phyloP scores from a whole-genome alignment of 1,140 invertebrate genomes.

The Sitodiplosis mosellana region DNA sequence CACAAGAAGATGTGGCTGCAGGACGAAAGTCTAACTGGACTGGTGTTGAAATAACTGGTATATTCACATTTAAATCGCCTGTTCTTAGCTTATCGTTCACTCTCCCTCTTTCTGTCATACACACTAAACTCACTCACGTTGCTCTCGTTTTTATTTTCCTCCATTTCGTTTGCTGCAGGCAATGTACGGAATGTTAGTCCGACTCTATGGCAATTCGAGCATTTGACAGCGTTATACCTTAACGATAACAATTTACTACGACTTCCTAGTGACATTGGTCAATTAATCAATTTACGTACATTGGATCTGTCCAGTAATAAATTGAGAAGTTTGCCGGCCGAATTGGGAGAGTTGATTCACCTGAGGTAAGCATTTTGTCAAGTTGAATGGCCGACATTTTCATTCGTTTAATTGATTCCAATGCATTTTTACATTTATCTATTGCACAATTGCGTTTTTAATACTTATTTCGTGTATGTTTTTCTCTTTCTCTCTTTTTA shows the following conservation, averaged over 20 bases:
- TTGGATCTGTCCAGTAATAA: conserved; percentile 91
- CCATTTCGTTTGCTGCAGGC: conserved; percentile 34
- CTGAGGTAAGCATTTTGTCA: conserved; percentile 42
- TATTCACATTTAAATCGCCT: too few species aligned
- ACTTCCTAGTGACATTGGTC: conserved; percentile 74
- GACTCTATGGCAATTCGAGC: conserved; percentile 71
- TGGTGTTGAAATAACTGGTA: conserved; percentile 52
- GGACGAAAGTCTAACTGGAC: conserved; percentile 83
- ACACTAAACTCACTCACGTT: too few species aligned
- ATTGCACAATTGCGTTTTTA: not conserved
- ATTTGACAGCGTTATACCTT: conserved; percentile 83
- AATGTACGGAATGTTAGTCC: conserved; percentile 82
- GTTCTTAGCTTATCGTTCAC: too few species aligned
- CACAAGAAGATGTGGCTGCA: conserved; percentile 71
- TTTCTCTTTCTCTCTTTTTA: conserved; percentile 8
- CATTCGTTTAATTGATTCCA: not conserved
- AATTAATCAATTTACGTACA: conserved; percentile 61
- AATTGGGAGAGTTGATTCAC: conserved; percentile 86
- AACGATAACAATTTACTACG: conserved; percentile 84
- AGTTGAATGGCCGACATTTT: not conserved
- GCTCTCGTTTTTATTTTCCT: too few species aligned
- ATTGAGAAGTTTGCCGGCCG: conserved; percentile 77
- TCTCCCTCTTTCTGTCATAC: too few species aligned
- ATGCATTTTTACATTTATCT: not conserved
- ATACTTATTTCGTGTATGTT: conserved; percentile 3